Percentiles rank a stretch among this genome's conserved stretches.
These are phyloP conservation scores for Cryptotermes secundus DNA, from an alignment of 1,140 invertebrate genomes.

Conservation along the genomic window DNA sequence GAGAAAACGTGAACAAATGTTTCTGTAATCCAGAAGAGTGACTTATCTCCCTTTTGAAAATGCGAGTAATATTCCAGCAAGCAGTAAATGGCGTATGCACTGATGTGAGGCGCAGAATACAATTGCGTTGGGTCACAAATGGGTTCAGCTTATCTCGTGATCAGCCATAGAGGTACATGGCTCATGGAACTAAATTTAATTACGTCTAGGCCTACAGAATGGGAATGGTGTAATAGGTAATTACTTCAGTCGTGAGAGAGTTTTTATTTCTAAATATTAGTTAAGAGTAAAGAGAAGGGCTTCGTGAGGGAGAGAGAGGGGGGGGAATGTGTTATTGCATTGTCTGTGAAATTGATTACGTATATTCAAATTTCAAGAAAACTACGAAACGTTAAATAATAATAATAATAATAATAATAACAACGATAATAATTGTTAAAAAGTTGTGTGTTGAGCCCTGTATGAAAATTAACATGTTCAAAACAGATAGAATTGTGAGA, in stretches of 20 bases:
- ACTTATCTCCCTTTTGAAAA: too few relatives aligned
- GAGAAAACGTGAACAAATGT: too few relatives aligned
- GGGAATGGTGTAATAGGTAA: not conserved
- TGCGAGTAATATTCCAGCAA: not conserved
- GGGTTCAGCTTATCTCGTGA: not conserved
- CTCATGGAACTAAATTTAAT: not conserved
- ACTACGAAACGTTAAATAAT: not conserved
- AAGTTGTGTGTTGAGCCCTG: too few relatives aligned
- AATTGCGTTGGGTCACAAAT: not conserved
- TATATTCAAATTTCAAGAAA: not conserved
- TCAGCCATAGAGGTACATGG: not conserved
- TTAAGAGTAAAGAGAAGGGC: not conserved
- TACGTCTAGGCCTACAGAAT: not conserved
- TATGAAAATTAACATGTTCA: too few relatives aligned
- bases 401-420: too few relatives aligned
- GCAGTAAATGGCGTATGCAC: not conserved
- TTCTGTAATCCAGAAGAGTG: too few relatives aligned
- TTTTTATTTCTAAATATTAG: slow-evolving; percentile 5
- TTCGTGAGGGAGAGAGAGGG: not conserved
- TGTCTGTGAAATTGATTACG: not conserved
- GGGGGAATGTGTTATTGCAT: too few relatives aligned
- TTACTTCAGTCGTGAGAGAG: not conserved
- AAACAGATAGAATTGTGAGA: too few relatives aligned
- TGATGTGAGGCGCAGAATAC: not conserved
- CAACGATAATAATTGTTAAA: too few relatives aligned